Percentiles rank a stretch among this genome's conserved stretches.
Evolutionary conservation across 2,113 vertebrate species (phyloP).

Genomic region (Catharus fuscescens): DNA sequence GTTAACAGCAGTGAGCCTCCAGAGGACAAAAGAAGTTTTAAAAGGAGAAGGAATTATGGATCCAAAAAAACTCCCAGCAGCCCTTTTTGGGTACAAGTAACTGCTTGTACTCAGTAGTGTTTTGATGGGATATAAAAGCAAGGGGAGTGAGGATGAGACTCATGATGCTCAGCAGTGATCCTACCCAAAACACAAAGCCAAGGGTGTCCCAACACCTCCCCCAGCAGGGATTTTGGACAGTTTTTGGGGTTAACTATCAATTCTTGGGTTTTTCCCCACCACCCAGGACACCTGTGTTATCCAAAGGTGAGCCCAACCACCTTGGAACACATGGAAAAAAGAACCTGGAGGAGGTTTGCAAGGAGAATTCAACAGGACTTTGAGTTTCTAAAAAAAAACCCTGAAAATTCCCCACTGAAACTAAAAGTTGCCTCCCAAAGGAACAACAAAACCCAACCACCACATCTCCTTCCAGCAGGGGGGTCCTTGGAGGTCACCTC

Average conservation of each 20-base stretch:
- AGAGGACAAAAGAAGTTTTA: not conserved
- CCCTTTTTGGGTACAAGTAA: not conserved
- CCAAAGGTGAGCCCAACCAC: not conserved
- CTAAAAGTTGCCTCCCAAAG: not conserved
- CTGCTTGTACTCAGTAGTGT: not conserved
- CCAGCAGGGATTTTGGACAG: not conserved
- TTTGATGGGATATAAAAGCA: not conserved
- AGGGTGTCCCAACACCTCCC: rapidly evolving
- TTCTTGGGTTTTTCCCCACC: not conserved
- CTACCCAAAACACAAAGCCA: not conserved
- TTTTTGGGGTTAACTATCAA: not conserved
- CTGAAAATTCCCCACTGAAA: not conserved
- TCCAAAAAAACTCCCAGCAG: not conserved
- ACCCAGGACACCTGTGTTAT: rapidly evolving
- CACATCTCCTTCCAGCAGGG: not conserved
- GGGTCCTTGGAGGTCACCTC: not conserved
- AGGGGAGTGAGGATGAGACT: not conserved
- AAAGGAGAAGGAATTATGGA: not conserved
- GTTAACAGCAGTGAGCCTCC: not conserved
- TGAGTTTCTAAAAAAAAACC: not conserved
- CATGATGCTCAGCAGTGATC: rapidly evolving
- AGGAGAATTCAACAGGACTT: not conserved
- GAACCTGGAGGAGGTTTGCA: not conserved
- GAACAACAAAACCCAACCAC: not conserved
- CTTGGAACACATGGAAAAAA: rapidly evolving